Conservation (phyloP, 2,888 invertebrate genomes). For the Xylota sylvarum region DNA sequence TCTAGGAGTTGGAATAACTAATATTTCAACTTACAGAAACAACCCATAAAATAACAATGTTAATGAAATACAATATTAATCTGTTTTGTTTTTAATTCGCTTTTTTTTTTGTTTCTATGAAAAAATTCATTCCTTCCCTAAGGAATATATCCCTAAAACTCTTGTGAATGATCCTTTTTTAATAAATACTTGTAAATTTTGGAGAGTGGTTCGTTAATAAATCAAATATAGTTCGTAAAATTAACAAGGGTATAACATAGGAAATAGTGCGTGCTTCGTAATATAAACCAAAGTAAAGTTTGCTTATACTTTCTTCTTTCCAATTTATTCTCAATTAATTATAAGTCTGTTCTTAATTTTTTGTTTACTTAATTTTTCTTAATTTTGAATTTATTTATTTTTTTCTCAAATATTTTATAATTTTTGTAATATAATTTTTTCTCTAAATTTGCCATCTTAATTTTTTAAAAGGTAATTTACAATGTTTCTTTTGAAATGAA, state of each 20-base stretch:
- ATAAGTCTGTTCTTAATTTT: slow-evolving; percentile 49
- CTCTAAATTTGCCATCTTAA: slow-evolving; percentile 85
- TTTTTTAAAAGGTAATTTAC: slow-evolving; percentile 83
- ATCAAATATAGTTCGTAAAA: neutral
- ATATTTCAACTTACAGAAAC: slow-evolving; percentile 24
- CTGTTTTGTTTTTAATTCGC: slow-evolving; percentile 17
- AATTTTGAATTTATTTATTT: slow-evolving; percentile 69
- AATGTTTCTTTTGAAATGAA: slow-evolving; percentile 88
- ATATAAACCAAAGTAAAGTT: slow-evolving; percentile 48
- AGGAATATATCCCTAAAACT: slow-evolving; percentile 7
- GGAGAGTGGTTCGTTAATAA: slow-evolving; percentile 32
- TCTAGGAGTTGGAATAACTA: slow-evolving; percentile 23
- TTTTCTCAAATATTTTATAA: slow-evolving; percentile 77
- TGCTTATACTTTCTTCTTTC: slow-evolving; percentile 31
- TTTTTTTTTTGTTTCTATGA: slow-evolving; percentile 3
- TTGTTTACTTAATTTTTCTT: slow-evolving; percentile 54
- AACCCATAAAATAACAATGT: slow-evolving; percentile 29
- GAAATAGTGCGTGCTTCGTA: slow-evolving; percentile 45
- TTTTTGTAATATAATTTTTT: slow-evolving; percentile 77
- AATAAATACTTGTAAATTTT: slow-evolving; percentile 3
- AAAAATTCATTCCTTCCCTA: slow-evolving; percentile 11
- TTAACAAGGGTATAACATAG: slow-evolving; percentile 12
- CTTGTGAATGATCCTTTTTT: slow-evolving; percentile 29
- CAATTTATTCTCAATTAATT: slow-evolving; percentile 52
- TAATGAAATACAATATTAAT: slow-evolving; percentile 19